Percentiles rank a stretch among this genome's conserved stretches.
Evolutionary conservation across 2,888 invertebrate species (phyloP).

Genomic region (Keiferia lycopersicella): DNA sequence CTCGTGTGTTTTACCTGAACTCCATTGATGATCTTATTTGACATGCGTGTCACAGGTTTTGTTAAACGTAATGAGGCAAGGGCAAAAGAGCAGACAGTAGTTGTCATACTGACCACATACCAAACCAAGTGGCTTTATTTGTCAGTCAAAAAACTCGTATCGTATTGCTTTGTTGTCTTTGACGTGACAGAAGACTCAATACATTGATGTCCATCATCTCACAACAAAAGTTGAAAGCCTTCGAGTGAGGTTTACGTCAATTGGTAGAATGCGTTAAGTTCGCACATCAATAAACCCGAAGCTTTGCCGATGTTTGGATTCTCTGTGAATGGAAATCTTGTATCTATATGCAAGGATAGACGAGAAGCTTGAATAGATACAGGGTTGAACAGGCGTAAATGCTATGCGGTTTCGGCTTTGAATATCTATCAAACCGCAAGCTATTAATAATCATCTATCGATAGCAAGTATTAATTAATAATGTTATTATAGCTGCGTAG

Average conservation of each 20-base stretch:
- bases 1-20: neutral
- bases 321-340: neutral
- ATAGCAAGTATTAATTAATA: neutral
- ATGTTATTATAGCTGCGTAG: neutral
- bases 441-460: neutral
- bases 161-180: too few species aligned
- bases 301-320: neutral
- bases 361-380: neutral
- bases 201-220: too few species aligned
- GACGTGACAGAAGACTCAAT: too few species aligned
- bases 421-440: slow-evolving; percentile 1
- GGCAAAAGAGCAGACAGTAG: too few species aligned
- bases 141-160: too few species aligned
- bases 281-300: slow-evolving; percentile 27
- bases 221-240: too few species aligned
- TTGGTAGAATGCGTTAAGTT: slow-evolving; percentile 14
- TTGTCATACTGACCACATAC: too few species aligned
- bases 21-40: neutral
- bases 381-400: slow-evolving; percentile 1
- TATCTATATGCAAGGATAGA: neutral
- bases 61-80: too few species aligned
- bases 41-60: too few species aligned
- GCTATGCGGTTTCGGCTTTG: neutral
- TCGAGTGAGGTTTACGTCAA: too few species aligned
- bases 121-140: too few species aligned